Conservation (phyloP, 92 coral and sea anemone species). For the Bergia puertoricense region DNA sequence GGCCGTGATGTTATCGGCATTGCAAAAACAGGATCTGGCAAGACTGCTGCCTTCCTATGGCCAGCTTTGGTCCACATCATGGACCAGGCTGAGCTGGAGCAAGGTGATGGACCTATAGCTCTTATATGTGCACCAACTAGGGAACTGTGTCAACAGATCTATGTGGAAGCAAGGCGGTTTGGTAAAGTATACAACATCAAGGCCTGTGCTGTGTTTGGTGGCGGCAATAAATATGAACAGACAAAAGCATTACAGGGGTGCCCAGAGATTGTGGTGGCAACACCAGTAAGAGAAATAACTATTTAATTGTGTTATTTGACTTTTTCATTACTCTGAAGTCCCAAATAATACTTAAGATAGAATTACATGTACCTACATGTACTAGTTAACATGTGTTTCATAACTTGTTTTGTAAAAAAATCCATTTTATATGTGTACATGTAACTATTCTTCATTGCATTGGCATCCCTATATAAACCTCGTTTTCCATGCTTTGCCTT, state of each 20-base stretch:
- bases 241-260: constrained; percentile 93
- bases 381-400: no score
- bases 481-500: no score
- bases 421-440: no score
- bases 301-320: not conserved
- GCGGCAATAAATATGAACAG: constrained; percentile 97
- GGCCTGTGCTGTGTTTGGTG: constrained; percentile 96
- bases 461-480: no score
- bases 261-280: constrained; percentile 98
- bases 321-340: not conserved
- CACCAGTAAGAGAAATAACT: constrained; percentile 77
- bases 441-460: no score
- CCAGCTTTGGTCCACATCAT: constrained; percentile 94
- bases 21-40: constrained; percentile 99
- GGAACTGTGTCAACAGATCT: constrained; percentile 98
- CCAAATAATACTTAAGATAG: not conserved
- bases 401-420: no score
- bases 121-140: constrained; percentile 98
- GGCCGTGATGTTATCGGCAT: constrained; percentile 99
- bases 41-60: constrained; percentile 99
- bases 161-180: constrained; percentile 88
- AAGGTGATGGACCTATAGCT: constrained; percentile 96
- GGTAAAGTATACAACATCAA: constrained; percentile 95
- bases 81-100: constrained; percentile 96
- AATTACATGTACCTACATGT: no score